Conservation (phyloP, 2,113 vertebrate species). For the Pogonocichla stellata region DNA sequence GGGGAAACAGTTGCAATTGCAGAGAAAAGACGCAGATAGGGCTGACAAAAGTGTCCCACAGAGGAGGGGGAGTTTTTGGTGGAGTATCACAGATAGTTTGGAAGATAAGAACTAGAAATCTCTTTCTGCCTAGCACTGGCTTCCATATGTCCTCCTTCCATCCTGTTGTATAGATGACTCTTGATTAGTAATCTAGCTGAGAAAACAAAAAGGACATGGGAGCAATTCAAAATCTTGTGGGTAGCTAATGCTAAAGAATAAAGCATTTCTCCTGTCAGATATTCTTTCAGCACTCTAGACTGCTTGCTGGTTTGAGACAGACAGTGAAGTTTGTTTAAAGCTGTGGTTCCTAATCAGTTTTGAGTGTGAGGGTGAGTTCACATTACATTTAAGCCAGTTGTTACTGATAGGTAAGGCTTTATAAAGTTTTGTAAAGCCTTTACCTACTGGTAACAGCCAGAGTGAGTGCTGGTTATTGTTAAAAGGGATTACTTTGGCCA, state of each 20-base stretch:
- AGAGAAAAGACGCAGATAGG: not conserved
- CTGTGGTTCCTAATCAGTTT: not conserved
- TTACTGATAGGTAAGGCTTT: not conserved
- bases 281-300: not conserved
- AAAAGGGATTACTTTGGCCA: not conserved
- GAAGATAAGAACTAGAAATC: not conserved
- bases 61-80: not conserved
- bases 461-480: not conserved
- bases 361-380: not conserved
- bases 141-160: not conserved
- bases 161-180: not conserved
- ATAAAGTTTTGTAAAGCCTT: not conserved
- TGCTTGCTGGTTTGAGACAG: not conserved
- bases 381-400: not conserved
- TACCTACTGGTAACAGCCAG: not conserved
- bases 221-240: not conserved
- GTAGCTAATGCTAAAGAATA: not conserved
- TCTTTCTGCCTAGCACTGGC: not conserved
- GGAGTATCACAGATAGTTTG: not conserved
- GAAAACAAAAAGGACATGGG: not conserved
- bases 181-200: not conserved
- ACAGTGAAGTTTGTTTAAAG: not conserved
- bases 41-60: not conserved
- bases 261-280: not conserved
- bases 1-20: not conserved